Percentiles rank a stretch among this genome's conserved stretches.
Evolutionary conservation across 2,797 vertebrate species (phyloP).

Genomic region (Gymnothorax javanicus): DNA sequence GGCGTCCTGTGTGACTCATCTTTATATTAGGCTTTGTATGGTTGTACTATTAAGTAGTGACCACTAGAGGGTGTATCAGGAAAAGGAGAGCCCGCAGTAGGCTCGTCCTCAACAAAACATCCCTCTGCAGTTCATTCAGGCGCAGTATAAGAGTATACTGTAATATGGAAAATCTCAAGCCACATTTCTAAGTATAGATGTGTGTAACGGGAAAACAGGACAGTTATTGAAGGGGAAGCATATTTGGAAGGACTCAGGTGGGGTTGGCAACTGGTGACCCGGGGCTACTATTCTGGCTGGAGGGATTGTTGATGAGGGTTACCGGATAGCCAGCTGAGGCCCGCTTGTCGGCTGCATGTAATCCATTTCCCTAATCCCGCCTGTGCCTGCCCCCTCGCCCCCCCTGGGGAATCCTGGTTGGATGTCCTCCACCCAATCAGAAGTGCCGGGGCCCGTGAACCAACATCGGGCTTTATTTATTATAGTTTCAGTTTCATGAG

Average conservation of each 20-base stretch:
- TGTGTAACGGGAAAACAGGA: slow-evolving; percentile 27
- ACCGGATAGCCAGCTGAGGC: slow-evolving; percentile 42
- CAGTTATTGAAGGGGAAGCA: slow-evolving; percentile 49
- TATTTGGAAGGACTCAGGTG: slow-evolving; percentile 43
- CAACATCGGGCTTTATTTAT: slow-evolving; percentile 27
- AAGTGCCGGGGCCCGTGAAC: slow-evolving; percentile 29
- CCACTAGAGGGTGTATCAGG: slow-evolving; percentile 55
- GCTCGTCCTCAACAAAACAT: slow-evolving; percentile 37
- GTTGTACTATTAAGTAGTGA: slow-evolving; percentile 16
- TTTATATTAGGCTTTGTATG: not conserved
- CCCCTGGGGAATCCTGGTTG: slow-evolving; percentile 11
- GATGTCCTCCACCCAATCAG: slow-evolving; percentile 3
- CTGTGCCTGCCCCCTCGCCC: not conserved
- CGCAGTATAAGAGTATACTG: slow-evolving; percentile 47
- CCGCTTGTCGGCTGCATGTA: slow-evolving; percentile 6
- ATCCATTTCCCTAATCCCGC: slow-evolving; percentile 9
- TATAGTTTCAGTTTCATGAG: slow-evolving; percentile 50
- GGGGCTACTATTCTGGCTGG: slow-evolving; percentile 48
- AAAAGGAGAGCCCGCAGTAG: slow-evolving; percentile 9
- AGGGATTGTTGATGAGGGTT: slow-evolving; percentile 45
- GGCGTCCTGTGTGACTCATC: not conserved
- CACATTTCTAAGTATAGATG: slow-evolving; percentile 50
- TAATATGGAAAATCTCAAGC: slow-evolving; percentile 57
- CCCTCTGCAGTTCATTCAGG: slow-evolving; percentile 33
- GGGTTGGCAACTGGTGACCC: slow-evolving; percentile 33